Evolutionary conservation across 2,113 vertebrate species (phyloP), one percentile per base, ranked within the genome.

Genomic region (Plecturocebus donacophilus): DNA sequence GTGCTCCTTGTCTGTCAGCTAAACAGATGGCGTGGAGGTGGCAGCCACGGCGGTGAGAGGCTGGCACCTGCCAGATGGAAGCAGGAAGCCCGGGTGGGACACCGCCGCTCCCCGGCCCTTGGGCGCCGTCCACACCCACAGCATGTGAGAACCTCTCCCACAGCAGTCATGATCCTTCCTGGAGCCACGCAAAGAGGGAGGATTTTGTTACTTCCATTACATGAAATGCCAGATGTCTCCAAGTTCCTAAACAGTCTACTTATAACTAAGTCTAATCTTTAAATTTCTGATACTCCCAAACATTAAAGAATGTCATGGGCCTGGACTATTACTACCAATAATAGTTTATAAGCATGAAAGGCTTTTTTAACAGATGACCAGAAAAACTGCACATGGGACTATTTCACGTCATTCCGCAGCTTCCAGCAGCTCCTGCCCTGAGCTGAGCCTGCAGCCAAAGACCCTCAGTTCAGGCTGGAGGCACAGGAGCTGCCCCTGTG

Each of bases 31-130:
- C 71, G n/a, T 14, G 12, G 54, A 27, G 27, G 13, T 30, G 52
- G n/a, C 54, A 40, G 23, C 54, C n/a, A 8, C 8, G 8, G 23
- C 2, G 21, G n/a, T 8, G 12, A 38, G n/a, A 58, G 35, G n/a
- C 7, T 4, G 13, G 12, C 52, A 25, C 35, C 80, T 40, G n/a
- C n/a, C 80, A 38, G 5, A 54, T 8, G 17, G 35, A 23, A 23
- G n/a, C n/a, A 23, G 19, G 23, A 49, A 35, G 45, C 17, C 30
- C 0, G 9, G 17, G 4, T 35, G 19, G 35, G 32, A 79, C 3
- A 5, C 27, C 2, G 1, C 12, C 0, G 1, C 32, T 13, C 61
- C 27, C 27, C 0, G 1, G 27, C 61, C 32, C 61, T 32, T 13
- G 6, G 61, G 5, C 27, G 2, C 61, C 61, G 32, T 32, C 27